Conservation (phyloP, 2,888 invertebrate species). For the Lycia hirtaria region DNA sequence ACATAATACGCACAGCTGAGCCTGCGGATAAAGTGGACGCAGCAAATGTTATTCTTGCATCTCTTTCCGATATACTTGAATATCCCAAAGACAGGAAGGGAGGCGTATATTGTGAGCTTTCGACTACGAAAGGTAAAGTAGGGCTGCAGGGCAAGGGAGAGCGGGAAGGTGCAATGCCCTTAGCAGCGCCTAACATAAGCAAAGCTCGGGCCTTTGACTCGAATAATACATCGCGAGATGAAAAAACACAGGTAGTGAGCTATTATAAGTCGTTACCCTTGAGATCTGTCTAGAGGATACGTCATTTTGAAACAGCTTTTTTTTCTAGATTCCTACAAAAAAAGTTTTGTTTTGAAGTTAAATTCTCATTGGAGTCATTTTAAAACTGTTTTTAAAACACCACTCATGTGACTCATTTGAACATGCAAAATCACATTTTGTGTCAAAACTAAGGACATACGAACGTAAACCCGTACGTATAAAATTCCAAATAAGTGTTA, state of each 20-base stretch:
- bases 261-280: slow-evolving; percentile 80
- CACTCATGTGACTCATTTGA: too few species aligned
- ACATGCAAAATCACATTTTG: slow-evolving; percentile 33
- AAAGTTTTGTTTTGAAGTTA: background rate
- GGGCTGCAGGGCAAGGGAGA: slow-evolving; percentile 84
- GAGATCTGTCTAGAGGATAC: slow-evolving; percentile 76
- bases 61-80: slow-evolving; percentile 72
- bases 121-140: slow-evolving; percentile 76
- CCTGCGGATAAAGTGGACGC: slow-evolving; percentile 70
- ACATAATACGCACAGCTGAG: slow-evolving; percentile 74
- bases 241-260: slow-evolving; percentile 80
- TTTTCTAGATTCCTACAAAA: slow-evolving; percentile 29
- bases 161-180: slow-evolving; percentile 83
- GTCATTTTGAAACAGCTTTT: slow-evolving; percentile 31
- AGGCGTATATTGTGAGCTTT: slow-evolving; percentile 65
- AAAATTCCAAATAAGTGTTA: slow-evolving; percentile 17
- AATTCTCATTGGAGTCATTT: slow-evolving; percentile 10
- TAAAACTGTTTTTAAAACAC: slow-evolving; percentile 29
- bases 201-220: slow-evolving; percentile 79
- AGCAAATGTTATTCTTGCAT: slow-evolving; percentile 69
- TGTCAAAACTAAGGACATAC: slow-evolving; percentile 26
- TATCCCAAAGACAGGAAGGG: slow-evolving; percentile 64
- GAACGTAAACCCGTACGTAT: slow-evolving; percentile 9
- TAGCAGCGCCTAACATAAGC: slow-evolving; percentile 71
- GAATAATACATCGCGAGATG: slow-evolving; percentile 63